Evolutionary conservation across 1,140 invertebrate species (phyloP).

Genomic region (Colletes gigas): DNA sequence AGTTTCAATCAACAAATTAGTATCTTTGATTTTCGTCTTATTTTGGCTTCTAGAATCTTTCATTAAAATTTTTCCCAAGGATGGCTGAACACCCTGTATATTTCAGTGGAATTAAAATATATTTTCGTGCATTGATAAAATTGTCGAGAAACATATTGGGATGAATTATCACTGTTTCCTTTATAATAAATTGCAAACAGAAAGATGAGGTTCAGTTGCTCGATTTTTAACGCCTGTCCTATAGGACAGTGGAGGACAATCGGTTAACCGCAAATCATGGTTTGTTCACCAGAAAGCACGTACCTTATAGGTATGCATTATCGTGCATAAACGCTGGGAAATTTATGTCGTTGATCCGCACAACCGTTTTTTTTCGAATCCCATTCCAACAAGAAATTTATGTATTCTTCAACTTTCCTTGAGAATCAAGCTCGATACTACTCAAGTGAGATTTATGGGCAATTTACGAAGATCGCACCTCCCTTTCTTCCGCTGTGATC

Average conservation of each 20-base stretch:
- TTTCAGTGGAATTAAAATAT: too few relatives aligned
- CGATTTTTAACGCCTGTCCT: not conserved
- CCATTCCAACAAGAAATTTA: conserved; percentile 17
- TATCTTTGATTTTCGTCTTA: too few relatives aligned
- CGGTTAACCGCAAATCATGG: conserved; percentile 38
- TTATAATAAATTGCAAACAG: too few relatives aligned
- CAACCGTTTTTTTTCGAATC: not conserved
- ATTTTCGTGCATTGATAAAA: too few relatives aligned
- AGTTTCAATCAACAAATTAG: too few relatives aligned
- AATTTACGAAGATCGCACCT: not conserved
- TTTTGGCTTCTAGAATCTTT: too few relatives aligned
- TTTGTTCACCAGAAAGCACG: conserved; percentile 17
- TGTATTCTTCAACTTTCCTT: not conserved
- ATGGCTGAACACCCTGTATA: too few relatives aligned
- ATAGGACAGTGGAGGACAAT: too few relatives aligned
- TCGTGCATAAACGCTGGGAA: conserved; percentile 13
- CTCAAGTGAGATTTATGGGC: not conserved
- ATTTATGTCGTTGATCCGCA: conserved; percentile 1
- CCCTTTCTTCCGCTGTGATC: not conserved
- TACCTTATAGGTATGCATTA: conserved; percentile 14
- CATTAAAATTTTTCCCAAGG: too few relatives aligned
- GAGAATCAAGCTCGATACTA: not conserved
- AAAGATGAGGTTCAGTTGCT: not conserved
- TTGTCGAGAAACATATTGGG: too few relatives aligned
- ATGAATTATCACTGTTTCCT: too few relatives aligned